Evolutionary conservation across 2,797 vertebrate species (phyloP).

Genomic region (Sphenodon punctatus): DNA sequence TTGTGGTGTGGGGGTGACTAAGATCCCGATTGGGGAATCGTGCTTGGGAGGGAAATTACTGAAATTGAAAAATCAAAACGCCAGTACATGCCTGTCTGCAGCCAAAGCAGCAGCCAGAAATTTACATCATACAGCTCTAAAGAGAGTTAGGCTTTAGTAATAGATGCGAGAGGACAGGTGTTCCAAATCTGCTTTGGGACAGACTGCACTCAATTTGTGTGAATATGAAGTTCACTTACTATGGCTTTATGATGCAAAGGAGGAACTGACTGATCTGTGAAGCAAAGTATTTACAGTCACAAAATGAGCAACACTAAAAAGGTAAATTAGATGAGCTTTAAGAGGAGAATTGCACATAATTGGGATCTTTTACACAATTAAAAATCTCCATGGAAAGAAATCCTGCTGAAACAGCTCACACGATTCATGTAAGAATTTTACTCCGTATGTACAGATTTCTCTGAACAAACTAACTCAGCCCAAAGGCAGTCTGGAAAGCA

Average conservation of each 20-base stretch:
- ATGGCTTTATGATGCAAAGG: neutral
- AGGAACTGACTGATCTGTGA: neutral
- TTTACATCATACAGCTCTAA: too few species aligned
- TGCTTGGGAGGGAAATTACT: too few species aligned
- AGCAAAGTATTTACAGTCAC: neutral
- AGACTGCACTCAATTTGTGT: neutral
- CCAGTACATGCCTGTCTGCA: too few species aligned
- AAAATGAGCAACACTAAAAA: neutral
- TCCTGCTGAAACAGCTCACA: neutral
- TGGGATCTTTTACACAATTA: neutral
- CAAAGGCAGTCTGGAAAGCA: neutral
- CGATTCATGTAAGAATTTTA: constrained; percentile 49
- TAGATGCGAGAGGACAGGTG: too few species aligned
- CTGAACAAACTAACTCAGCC: neutral
- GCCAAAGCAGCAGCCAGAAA: too few species aligned
- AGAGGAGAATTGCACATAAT: neutral
- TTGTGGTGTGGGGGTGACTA: too few species aligned
- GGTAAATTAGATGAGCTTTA: neutral
- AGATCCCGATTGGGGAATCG: too few species aligned
- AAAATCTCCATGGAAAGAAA: constrained; percentile 11
- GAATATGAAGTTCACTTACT: accelerated
- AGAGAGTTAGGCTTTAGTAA: too few species aligned
- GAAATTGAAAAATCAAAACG: too few species aligned
- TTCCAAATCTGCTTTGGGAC: too few species aligned
- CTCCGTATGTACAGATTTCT: constrained; percentile 46